These are phyloP conservation scores for Musca domestica DNA, from an alignment of 1,140 invertebrate species.

Conservation along the genomic window DNA sequence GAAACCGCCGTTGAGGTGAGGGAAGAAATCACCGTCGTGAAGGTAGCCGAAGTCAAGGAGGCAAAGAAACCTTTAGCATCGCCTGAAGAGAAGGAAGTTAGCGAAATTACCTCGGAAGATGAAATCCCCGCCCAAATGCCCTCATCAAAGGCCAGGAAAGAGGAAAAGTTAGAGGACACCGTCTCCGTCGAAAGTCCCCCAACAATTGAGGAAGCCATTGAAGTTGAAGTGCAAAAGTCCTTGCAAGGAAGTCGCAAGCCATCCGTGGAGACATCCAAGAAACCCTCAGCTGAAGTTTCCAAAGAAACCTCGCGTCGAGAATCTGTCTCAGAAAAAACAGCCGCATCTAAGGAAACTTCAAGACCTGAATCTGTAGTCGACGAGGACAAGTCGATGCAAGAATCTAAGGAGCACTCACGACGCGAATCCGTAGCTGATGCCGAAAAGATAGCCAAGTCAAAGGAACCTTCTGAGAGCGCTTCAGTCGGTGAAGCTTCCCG, in stretches of 20 bases:
- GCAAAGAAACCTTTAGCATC: conserved; percentile 40
- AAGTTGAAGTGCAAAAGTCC: conserved; percentile 41
- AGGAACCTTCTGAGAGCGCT: conserved; percentile 4
- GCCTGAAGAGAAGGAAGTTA: conserved; percentile 48
- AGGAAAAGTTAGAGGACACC: conserved; percentile 44
- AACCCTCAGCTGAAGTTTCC: background rate
- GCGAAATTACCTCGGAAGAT: conserved; percentile 51
- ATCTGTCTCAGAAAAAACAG: conserved; percentile 31
- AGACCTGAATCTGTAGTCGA: conserved; percentile 28
- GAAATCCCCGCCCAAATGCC: conserved; percentile 40
- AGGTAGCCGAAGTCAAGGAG: conserved; percentile 18
- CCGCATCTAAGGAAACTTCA: conserved; percentile 30
- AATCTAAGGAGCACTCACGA: conserved; percentile 26
- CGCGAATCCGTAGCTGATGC: conserved; percentile 28
- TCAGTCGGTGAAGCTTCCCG: conserved; percentile 9
- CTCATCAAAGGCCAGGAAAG: conserved; percentile 28
- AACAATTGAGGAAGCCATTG: conserved; percentile 51
- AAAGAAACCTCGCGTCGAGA: conserved; percentile 29
- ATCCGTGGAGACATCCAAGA: background rate
- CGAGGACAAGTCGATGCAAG: conserved; percentile 6
- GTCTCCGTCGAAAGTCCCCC: conserved; percentile 45
- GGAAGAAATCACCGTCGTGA: conserved; percentile 33
- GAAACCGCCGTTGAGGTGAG: conserved; percentile 15
- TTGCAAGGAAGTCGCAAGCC: conserved; percentile 25
- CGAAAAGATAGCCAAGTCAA: conserved; percentile 27